A percentile compares a stretch with the other conserved stretches of the same genome.
Evolutionary conservation across 2,888 invertebrate genomes (phyloP).

Genomic region (Hartigia nigra): DNA sequence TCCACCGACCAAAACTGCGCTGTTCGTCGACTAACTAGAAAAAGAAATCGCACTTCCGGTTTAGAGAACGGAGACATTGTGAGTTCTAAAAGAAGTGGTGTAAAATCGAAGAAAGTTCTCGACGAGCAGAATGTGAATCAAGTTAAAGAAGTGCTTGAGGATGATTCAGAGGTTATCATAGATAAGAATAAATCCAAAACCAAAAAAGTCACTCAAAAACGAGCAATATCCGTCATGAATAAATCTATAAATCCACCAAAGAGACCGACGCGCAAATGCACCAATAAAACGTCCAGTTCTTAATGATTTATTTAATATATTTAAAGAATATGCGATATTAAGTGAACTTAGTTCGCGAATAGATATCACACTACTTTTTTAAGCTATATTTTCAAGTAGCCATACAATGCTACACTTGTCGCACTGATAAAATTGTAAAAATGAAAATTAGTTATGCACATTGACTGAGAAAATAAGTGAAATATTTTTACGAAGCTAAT

Average conservation of each 20-base stretch:
- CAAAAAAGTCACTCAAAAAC: background rate
- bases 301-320: background rate
- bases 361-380: background rate
- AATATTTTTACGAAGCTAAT: background rate
- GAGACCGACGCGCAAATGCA: slow-evolving; percentile 36
- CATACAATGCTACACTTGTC: background rate
- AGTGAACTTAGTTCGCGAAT: background rate
- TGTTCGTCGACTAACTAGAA: slow-evolving; percentile 30
- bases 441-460: background rate
- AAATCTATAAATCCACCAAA: slow-evolving; percentile 33
- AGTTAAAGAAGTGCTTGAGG: background rate
- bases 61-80: background rate
- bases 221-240: slow-evolving; percentile 2
- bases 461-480: background rate
- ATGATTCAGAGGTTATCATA: background rate
- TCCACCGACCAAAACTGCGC: background rate
- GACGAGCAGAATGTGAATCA: slow-evolving; percentile 9
- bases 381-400: background rate
- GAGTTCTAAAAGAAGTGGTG: background rate
- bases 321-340: background rate
- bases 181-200: background rate
- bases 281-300: background rate
- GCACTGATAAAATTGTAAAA: background rate
- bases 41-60: slow-evolving; percentile 30
- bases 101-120: slow-evolving; percentile 1